Evolutionary conservation across 2,888 invertebrate species (phyloP).

Genomic region (Euzophera pinguis): DNA sequence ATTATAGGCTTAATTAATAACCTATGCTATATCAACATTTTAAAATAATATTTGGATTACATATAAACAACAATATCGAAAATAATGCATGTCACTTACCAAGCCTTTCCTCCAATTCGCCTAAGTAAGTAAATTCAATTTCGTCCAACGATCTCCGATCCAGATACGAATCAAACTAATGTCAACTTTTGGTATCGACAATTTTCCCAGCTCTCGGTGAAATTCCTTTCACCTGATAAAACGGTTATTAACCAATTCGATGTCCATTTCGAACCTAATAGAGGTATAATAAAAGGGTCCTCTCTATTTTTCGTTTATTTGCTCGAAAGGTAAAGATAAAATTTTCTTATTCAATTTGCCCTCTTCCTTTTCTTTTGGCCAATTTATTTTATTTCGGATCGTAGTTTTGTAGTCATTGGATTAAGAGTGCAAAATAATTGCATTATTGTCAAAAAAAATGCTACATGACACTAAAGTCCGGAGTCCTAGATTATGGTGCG

Average conservation of each 20-base stretch:
- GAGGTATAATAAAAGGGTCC: conserved; percentile 74
- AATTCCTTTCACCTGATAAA: conserved; percentile 78
- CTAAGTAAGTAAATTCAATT: conserved; percentile 11
- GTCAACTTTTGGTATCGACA: conserved; percentile 25
- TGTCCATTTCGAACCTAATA: conserved; percentile 75
- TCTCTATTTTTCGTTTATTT: conserved; percentile 65
- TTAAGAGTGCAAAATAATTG: not conserved
- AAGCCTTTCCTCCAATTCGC: not conserved
- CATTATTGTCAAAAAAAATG: too few relatives aligned
- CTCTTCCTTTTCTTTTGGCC: conserved; percentile 29
- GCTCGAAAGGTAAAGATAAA: conserved; percentile 60
- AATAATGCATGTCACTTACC: not conserved
- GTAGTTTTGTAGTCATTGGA: not conserved
- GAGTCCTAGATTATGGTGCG: too few relatives aligned
- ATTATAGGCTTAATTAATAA: too few relatives aligned
- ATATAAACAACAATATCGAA: too few relatives aligned
- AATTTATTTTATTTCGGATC: conserved; percentile 7
- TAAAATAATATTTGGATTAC: too few relatives aligned
- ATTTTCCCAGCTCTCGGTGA: conserved; percentile 44
- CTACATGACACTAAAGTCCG: too few relatives aligned
- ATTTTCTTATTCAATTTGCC: conserved; percentile 69
- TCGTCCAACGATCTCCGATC: conserved; percentile 14
- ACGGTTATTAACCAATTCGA: conserved; percentile 78
- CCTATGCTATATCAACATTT: too few relatives aligned
- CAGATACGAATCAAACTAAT: conserved; percentile 25